Evolutionary conservation across 2,113 vertebrate genomes (phyloP), one percentile per base, ranked within the genome.

Genomic region (Saimiri boliviensis): DNA sequence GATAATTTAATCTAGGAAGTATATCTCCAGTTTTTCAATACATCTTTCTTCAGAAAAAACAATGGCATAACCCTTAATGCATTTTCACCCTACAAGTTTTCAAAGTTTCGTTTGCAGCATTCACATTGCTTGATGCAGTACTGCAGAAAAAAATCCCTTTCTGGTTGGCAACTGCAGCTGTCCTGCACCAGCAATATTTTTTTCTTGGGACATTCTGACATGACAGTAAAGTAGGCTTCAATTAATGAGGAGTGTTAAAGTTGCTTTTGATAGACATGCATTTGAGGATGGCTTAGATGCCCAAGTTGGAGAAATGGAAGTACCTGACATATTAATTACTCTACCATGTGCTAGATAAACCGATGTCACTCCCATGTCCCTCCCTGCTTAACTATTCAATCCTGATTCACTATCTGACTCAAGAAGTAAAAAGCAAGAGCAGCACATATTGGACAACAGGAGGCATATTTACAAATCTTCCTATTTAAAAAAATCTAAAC

Each of bases 1-100:
- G 71, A 63, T 6, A 86, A 82, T 23, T 86, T 70, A 86, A 92
- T 56, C 27, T 49, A 32, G 11, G 14, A 92, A 77, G n/a, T 25
- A 83, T 90, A 37, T 71, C 11, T 86, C 30, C 27, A 77, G 17
- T 56, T 88, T 94, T 89, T 76, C 70, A 89, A 56, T 21, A 20
- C 80, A 47, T 86, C 96, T 97, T 84, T 56, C 37, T 37, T 70
- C 35, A 14, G 76, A 74, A 90, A 90, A 85, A 94, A 5, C 35
- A 54, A 56, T 70, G 40, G 2, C 19, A n/a, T 52, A 19, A 86
- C 13, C 17, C 16, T 80, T 58, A 70, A 16, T 30, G 35, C 1
- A 0, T 88, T 89, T 90, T 68, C 12, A 52, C 21, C 35, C 10
- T 73, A 91, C 42, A 77, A 3, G 0, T 88, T 82, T 71, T 30